Evolutionary conservation across 2,113 vertebrate species (phyloP).

Genomic region (Chaenogobius annularis): DNA sequence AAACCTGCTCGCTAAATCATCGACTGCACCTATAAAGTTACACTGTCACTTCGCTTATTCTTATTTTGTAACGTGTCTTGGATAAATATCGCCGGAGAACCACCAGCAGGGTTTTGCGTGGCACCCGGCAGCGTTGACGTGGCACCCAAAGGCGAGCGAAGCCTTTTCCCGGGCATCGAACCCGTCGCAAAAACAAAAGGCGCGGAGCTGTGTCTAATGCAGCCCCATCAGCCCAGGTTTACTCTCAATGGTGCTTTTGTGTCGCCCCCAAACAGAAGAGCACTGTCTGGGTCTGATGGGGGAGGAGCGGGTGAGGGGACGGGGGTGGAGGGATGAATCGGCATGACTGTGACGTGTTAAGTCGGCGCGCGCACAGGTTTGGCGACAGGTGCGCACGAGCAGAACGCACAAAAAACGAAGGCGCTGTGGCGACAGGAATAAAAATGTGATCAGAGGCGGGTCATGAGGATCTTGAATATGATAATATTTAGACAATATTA

Average conservation of each 20-base stretch:
- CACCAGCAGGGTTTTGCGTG: background rate
- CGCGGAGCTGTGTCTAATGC: conserved; percentile 67
- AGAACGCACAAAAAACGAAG: background rate
- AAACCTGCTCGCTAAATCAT: too few relatives aligned
- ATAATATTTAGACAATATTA: too few relatives aligned
- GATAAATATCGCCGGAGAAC: too few relatives aligned
- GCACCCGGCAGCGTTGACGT: background rate
- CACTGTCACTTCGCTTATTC: too few relatives aligned
- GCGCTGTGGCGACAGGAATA: too few relatives aligned
- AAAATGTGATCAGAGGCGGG: too few relatives aligned
- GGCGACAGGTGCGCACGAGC: conserved; percentile 5
- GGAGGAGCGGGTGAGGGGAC: conserved; percentile 45
- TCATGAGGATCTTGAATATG: too few relatives aligned
- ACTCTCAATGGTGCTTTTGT: conserved; percentile 66
- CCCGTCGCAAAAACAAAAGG: conserved; percentile 31
- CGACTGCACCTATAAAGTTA: too few relatives aligned
- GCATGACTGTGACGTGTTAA: conserved; percentile 58
- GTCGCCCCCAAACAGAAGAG: conserved; percentile 60
- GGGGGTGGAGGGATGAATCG: conserved; percentile 55
- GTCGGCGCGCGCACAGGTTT: conserved; percentile 56
- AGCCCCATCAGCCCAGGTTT: conserved; percentile 51
- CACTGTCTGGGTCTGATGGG: conserved; percentile 62
- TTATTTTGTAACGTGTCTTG: too few relatives aligned
- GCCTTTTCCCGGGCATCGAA: conserved; percentile 33
- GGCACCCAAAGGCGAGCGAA: conserved; percentile 36